Evolutionary conservation across 2,113 vertebrate genomes (phyloP).

Genomic region (Chroicocephalus ridibundus): DNA sequence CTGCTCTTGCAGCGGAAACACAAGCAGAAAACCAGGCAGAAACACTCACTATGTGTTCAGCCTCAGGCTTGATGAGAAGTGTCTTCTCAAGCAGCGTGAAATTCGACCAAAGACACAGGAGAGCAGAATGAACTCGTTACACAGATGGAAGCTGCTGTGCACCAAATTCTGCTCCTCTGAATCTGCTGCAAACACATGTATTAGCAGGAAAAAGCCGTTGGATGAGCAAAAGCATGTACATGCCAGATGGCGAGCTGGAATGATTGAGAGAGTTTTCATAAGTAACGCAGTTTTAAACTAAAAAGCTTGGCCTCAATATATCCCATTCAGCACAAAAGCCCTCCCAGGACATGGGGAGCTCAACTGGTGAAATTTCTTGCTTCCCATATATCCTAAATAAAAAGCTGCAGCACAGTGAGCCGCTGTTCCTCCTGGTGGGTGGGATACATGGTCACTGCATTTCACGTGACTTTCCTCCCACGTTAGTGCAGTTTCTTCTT

Average conservation of each 20-base stretch:
- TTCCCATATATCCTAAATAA: background rate
- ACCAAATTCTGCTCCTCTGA: background rate
- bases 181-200: background rate
- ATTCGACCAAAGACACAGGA: background rate
- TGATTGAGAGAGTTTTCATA: background rate
- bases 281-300: background rate
- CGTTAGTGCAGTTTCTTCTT: background rate
- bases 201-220: background rate
- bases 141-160: background rate
- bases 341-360: background rate
- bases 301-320: background rate
- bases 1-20: background rate
- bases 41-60: background rate
- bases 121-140: background rate
- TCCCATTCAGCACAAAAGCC: background rate
- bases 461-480: background rate
- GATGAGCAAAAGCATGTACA: background rate
- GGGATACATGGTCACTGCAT: background rate
- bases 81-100: background rate
- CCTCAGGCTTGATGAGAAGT: background rate
- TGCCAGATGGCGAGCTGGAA: background rate
- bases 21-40: background rate
- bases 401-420: accelerated
- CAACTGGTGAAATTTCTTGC: background rate
- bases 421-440: accelerated